Evolutionary conservation across 2,797 vertebrate species (phyloP).

Genomic region (Synaphobranchus kaupii): DNA sequence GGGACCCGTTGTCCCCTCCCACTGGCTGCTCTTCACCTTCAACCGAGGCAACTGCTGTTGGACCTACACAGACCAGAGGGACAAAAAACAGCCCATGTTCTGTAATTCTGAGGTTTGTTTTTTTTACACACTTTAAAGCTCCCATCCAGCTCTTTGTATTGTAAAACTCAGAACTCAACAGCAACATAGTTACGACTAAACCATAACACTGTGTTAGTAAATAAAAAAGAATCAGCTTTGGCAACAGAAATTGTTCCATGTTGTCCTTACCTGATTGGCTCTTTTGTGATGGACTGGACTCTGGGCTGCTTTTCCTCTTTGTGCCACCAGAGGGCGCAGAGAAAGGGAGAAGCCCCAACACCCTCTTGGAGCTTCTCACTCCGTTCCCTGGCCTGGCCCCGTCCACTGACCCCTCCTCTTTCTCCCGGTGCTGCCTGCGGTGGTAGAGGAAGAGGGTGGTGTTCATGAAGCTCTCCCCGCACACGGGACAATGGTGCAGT

Average conservation of each 20-base stretch:
- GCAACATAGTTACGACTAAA: background rate
- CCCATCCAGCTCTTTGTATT: background rate
- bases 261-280: slow-evolving; percentile 17
- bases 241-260: background rate
- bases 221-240: background rate
- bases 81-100: background rate
- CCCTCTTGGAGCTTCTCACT: background rate
- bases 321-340: background rate
- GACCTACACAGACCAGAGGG: background rate
- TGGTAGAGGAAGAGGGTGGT: slow-evolving; percentile 78
- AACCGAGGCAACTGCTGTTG: background rate
- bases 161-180: background rate
- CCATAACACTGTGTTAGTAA: slow-evolving; percentile 1
- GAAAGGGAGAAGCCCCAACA: background rate
- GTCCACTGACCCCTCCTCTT: background rate
- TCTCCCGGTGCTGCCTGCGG: slow-evolving; percentile 62
- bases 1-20: background rate
- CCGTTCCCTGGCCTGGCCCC: background rate
- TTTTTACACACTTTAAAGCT: background rate
- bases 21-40: background rate
- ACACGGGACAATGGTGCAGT: slow-evolving; percentile 64
- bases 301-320: background rate
- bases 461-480: slow-evolving; percentile 71
- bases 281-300: slow-evolving; percentile 1
- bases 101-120: background rate